These are phyloP conservation scores for Orycteropus afer DNA, from an alignment of 2,113 vertebrate species.

Conservation along the genomic window DNA sequence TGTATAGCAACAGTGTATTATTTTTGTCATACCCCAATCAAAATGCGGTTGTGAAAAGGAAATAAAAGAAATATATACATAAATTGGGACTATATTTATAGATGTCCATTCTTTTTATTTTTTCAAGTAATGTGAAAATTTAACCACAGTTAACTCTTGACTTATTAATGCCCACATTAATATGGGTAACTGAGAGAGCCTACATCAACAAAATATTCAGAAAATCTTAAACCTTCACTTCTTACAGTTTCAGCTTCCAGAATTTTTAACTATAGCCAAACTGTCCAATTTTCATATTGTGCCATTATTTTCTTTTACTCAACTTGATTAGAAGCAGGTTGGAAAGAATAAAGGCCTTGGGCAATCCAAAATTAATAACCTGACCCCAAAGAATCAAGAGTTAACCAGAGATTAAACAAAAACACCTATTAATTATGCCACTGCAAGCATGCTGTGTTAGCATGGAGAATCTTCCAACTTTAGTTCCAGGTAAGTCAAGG, in stretches of 20 bases:
- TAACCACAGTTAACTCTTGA: constrained; percentile 67
- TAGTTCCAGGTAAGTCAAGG: constrained; percentile 1
- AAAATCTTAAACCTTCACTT: constrained; percentile 40
- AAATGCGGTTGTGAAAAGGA: constrained; percentile 16
- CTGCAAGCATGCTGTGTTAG: constrained; percentile 62
- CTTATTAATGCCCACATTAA: constrained; percentile 12
- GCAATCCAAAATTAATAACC: neutral
- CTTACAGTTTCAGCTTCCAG: constrained; percentile 7
- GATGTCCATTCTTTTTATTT: constrained; percentile 16
- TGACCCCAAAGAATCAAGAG: constrained; percentile 65
- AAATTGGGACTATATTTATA: constrained; percentile 11
- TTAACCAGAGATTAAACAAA: constrained; percentile 51
- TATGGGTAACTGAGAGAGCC: neutral
- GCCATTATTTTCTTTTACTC: constrained; percentile 30
- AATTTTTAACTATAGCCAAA: neutral
- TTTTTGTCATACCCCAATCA: neutral
- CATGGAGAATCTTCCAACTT: constrained; percentile 29
- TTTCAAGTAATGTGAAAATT: constrained; percentile 43
- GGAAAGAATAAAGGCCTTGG: neutral
- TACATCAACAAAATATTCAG: constrained; percentile 55
- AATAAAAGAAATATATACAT: constrained; percentile 11
- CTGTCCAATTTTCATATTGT: neutral
- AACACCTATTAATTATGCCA: constrained; percentile 32
- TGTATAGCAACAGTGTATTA: neutral
- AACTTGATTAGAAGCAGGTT: neutral